Percentiles rank a stretch among this genome's conserved stretches.
Conservation (phyloP, 2,888 invertebrate genomes). For the Lydus trimaculatus region DNA sequence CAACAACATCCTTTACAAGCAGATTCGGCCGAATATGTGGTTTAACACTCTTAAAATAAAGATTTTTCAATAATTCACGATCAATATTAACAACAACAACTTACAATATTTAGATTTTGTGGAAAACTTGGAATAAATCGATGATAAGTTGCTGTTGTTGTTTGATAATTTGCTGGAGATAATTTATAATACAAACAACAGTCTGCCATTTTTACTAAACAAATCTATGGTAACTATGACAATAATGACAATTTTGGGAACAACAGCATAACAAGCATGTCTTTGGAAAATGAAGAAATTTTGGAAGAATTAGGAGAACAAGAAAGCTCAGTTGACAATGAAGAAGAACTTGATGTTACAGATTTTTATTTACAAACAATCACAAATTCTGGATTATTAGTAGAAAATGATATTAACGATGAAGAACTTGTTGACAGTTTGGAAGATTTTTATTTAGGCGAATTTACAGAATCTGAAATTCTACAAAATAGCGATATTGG, state of each 20-base stretch:
- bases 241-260: not conserved
- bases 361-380: not conserved
- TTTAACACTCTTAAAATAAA: constrained; percentile 22
- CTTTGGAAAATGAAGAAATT: not conserved
- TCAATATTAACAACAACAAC: not conserved
- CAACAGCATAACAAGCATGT: not conserved
- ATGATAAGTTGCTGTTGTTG: constrained; percentile 28
- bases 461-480: no score
- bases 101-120: constrained; percentile 31
- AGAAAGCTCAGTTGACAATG: not conserved
- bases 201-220: not conserved
- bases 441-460: no score
- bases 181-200: not conserved
- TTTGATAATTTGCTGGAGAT: constrained; percentile 22
- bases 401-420: no score
- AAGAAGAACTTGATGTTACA: not conserved
- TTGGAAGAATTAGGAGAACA: not conserved
- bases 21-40: constrained; percentile 14
- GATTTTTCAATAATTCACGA: not conserved
- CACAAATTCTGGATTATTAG: not conserved
- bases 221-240: not conserved
- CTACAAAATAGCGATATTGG: no score
- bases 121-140: constrained; percentile 24
- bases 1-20: constrained; percentile 9
- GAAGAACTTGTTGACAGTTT: no score